Evolutionary conservation across 2,888 invertebrate genomes (phyloP), one percentile per base, ranked within the genome.

Genomic region (Trissoscelio sp.): DNA sequence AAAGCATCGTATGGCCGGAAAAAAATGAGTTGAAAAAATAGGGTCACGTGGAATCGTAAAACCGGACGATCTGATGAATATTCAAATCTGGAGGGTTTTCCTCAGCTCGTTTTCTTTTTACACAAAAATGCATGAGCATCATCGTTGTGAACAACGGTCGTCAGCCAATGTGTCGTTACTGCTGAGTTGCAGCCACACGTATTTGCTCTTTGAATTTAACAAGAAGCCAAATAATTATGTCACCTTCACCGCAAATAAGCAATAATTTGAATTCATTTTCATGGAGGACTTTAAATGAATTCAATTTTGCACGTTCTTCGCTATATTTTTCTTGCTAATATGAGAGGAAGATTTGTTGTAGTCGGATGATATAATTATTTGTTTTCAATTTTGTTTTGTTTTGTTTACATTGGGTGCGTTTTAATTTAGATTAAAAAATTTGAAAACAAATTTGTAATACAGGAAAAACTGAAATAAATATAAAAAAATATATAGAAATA

Each of bases 1-100:
- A 24, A n/a, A 51, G 18, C 31, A 66, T 66, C 16, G 9, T 46
- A 28, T 1, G 16, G 11, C n/a, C 9, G 22, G 24, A 28, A 62
- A 62, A 62, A 73, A 20, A 31, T 64, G 18, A 42, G 18, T 46
- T 53, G 18, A 3, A 34, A 60, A 73, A 77, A 81, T 73, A 53
- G 39, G 81, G 81, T 73, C 81, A 73, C 67, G 39, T 31, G 48
- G 44, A 77, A 62, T 73, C 57, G 37, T 58, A 72, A 66, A 67
- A 74, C 46, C 39, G 62, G 79, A 55, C 39, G 81, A 73, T 58
- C 67, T 73, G 39, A 77, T 81, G 81, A 81, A 81, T 81, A 81
- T 81, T 81, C 81, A 81, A 60, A 75, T 67, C 42, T 78, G 46
- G 48, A 78, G 77, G 57, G 67, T 53, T 81, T 81, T 77, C 73